Base-by-base conservation (phyloP, 2,113 vertebrate genomes). In the Chauna torquata region DNA sequence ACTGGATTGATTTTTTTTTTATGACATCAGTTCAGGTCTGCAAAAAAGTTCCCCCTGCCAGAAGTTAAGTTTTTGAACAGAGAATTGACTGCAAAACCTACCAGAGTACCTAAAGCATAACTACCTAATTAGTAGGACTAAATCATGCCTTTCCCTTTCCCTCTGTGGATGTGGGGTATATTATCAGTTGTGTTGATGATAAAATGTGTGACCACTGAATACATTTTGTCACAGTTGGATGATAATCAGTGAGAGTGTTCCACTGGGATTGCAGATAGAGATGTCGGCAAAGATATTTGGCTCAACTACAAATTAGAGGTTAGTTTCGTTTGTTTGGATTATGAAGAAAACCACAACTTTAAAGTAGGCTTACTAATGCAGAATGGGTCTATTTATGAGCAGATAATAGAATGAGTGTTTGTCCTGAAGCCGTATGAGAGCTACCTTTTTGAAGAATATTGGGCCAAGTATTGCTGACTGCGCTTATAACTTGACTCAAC, bases 221-320 rank as follows among this genome's bases (percentile, higher is more conserved):
- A 77, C 71, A 52, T 97, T 94, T 96, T 96, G 93, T 97, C 95
- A 94, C 95, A 94, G 78, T 94, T 94, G 90, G 79, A 96, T 96
- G 95, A 94, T 95, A 95, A 93, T 96, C 90, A 78, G 81, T 92
- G 88, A 89, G 78, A 91, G 27, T 91, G 91, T 82, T 97, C 95
- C 3, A 0, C 69, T 91, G 96, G 91, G 91, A 93, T 96, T 92
- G 96, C 77, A 86, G 71, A 95, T 85, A 91, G 94, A 96, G 95
- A 96, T 97, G 91, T 95, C 94, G 88, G 94, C 88, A 72, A 92
- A 94, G 94, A 94, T 91, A 93, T 50, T 96, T 95, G 96, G 94
- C 93, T 95, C 94, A 92, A 68, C 84, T 85, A 68, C 94, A 91
- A 91, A 87, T 77, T 92, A 88, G 93, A 95, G 64, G 85, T 94